Percentiles rank a stretch among this genome's conserved stretches.
phyloP scores from a whole-genome alignment of 1,140 invertebrate species.

The Apocrypta bakeri region DNA sequence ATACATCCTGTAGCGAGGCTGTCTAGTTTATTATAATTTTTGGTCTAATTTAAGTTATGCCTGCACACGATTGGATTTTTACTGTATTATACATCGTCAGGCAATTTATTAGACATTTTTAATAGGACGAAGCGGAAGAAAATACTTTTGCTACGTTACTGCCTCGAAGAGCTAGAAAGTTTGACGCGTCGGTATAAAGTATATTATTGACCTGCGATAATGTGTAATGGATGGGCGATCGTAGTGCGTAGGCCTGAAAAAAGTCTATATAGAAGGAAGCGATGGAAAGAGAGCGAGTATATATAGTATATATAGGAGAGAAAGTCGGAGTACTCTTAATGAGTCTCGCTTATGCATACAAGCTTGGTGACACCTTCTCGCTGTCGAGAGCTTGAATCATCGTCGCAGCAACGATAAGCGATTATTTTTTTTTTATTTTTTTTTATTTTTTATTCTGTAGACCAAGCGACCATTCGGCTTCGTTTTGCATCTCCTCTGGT shows the following conservation, averaged over 20 bases:
- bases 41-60: too few relatives aligned
- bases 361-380: conserved; percentile 67
- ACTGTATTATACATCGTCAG: too few relatives aligned
- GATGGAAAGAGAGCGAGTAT: conserved; percentile 34
- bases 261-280: conserved; percentile 26
- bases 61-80: too few relatives aligned
- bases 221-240: conserved; percentile 36
- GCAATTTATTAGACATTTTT: too few relatives aligned
- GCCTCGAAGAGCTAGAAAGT: too few relatives aligned
- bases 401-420: conserved; percentile 59
- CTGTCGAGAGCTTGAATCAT: conserved; percentile 65
- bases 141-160: too few relatives aligned
- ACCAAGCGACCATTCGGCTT: neutral
- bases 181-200: too few relatives aligned
- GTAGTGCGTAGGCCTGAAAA: conserved; percentile 58
- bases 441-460: too few relatives aligned
- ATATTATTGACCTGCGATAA: neutral
- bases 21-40: too few relatives aligned
- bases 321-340: conserved; percentile 56
- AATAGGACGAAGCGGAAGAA: too few relatives aligned
- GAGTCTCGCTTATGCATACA: conserved; percentile 67
- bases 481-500: conserved; percentile 39
- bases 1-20: too few relatives aligned
- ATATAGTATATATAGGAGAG: too few relatives aligned
- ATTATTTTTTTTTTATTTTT: conserved; percentile 22